Evolutionary conservation across 2,888 invertebrate genomes (phyloP).

Genomic region (Ormyrus pomaceus): DNA sequence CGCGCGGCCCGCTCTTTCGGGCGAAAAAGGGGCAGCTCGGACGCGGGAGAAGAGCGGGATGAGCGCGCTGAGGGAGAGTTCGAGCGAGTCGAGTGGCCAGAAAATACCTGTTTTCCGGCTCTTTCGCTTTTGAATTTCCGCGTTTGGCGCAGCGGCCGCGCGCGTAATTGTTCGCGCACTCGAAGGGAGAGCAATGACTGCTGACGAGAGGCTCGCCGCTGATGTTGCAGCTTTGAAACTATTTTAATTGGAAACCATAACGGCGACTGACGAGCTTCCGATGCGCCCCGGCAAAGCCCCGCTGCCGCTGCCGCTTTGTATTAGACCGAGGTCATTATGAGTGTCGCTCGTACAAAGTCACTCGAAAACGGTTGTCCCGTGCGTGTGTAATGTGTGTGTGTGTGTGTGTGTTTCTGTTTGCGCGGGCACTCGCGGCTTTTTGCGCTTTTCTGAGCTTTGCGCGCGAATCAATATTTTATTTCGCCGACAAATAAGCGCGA

Average conservation of each 20-base stretch:
- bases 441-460: neutral
- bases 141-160: slow-evolving; percentile 19
- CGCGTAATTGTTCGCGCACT: slow-evolving; percentile 41
- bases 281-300: neutral
- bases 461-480: neutral
- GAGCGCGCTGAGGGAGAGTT: neutral
- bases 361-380: neutral
- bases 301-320: neutral
- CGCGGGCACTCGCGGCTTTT: too few relatives aligned
- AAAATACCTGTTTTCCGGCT: slow-evolving; percentile 45
- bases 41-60: slow-evolving; percentile 1
- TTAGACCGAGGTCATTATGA: slow-evolving; percentile 15
- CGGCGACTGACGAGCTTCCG: slow-evolving; percentile 39
- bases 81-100: slow-evolving; percentile 10
- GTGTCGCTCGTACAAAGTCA: neutral
- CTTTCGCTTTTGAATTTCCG: slow-evolving; percentile 39
- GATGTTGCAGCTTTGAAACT: slow-evolving; percentile 30
- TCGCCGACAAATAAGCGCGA: neutral
- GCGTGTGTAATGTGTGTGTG: neutral
- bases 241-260: slow-evolving; percentile 46
- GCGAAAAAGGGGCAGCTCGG: too few relatives aligned
- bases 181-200: neutral
- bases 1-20: neutral
- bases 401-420: too few relatives aligned
- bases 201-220: slow-evolving; percentile 2